Conservation (phyloP, 1,140 invertebrate genomes). For the Cecropterus lyciades region DNA sequence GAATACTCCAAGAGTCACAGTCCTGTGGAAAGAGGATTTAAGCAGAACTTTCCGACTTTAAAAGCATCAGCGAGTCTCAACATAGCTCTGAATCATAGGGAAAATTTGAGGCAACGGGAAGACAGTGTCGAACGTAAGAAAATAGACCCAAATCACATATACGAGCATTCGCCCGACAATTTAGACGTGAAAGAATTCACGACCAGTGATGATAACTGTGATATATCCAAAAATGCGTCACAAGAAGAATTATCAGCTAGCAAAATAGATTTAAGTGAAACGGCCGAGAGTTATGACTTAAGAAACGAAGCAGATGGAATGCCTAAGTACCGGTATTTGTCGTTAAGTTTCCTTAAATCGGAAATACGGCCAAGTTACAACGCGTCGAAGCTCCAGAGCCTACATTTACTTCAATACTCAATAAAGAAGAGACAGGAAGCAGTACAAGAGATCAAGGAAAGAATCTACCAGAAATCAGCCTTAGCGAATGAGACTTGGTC, state of each 20-base stretch:
- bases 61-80: constrained; percentile 65
- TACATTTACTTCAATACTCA: constrained; percentile 79
- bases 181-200: constrained; percentile 74
- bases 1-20: constrained; percentile 80
- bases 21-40: constrained; percentile 70
- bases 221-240: constrained; percentile 62
- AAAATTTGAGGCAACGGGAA: constrained; percentile 45
- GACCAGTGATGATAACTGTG: constrained; percentile 66
- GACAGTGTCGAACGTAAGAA: constrained; percentile 52
- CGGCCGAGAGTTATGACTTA: constrained; percentile 78
- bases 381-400: constrained; percentile 87
- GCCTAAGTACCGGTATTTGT: constrained; percentile 72
- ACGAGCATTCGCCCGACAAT: constrained; percentile 78
- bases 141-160: constrained; percentile 67
- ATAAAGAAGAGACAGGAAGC: constrained; percentile 80
- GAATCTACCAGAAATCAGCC: constrained; percentile 78
- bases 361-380: constrained; percentile 91
- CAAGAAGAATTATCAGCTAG: constrained; percentile 66
- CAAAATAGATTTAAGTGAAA: constrained; percentile 80
- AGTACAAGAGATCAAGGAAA: constrained; percentile 78
- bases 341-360: constrained; percentile 79
- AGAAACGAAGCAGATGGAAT: constrained; percentile 65
- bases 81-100: constrained; percentile 52
- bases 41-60: constrained; percentile 69
- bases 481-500: constrained; percentile 60